Conservation (phyloP, 2,797 vertebrate species). For the Decapterus maruadsi region DNA sequence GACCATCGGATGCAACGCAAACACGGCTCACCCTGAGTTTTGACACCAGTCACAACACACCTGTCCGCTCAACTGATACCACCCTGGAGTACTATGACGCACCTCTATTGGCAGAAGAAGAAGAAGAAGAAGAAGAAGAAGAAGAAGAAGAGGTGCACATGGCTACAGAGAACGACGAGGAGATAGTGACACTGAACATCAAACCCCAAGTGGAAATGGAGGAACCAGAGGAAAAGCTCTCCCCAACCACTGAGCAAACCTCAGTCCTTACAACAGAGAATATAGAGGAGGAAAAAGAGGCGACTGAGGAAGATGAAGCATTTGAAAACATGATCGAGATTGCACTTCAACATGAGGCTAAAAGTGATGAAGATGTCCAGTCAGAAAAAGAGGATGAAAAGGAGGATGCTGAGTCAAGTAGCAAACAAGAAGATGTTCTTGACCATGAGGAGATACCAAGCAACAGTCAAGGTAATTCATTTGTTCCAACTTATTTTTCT, state of each 20-base stretch:
- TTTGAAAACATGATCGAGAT: conserved; percentile 41
- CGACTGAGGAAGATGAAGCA: conserved; percentile 6
- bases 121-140: conserved; percentile 56
- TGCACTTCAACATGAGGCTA: conserved; percentile 17
- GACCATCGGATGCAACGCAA: conserved; percentile 29
- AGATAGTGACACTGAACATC: conserved; percentile 70
- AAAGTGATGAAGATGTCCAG: conserved; percentile 10
- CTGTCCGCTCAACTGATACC: conserved; percentile 86
- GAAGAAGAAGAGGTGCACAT: conserved; percentile 62
- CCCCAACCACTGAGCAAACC: conserved; percentile 29
- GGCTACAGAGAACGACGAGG: conserved; percentile 57
- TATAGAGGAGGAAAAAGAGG: conserved; percentile 36
- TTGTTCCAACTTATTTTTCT: not conserved
- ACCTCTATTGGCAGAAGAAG: conserved; percentile 65
- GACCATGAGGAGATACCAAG: conserved; percentile 29
- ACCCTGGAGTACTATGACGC: conserved; percentile 91
- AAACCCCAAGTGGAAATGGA: conserved; percentile 55
- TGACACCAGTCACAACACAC: conserved; percentile 80
- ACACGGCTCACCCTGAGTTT: conserved; percentile 73
- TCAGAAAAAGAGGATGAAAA: conserved; percentile 35
- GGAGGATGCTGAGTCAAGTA: conserved; percentile 9
- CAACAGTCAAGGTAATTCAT: conserved; percentile 47
- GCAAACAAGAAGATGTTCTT: conserved; percentile 29
- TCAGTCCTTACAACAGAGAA: conserved; percentile 32
- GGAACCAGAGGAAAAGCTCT: conserved; percentile 36